Evolutionary conservation across 2,888 invertebrate species (phyloP).

Genomic region (Brachyptera putata): DNA sequence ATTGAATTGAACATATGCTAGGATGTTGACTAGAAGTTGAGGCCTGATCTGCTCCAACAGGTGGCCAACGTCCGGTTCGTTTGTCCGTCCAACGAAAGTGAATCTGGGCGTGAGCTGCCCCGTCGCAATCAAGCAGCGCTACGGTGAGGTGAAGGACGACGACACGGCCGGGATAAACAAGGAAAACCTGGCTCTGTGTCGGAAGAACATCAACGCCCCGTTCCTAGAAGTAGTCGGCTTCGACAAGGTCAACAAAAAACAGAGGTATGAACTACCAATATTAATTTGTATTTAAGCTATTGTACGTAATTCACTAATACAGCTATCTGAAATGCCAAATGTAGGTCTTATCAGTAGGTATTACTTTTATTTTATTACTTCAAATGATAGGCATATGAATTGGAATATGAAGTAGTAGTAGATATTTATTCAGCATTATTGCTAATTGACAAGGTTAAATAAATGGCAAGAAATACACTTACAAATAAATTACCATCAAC

Average conservation of each 20-base stretch:
- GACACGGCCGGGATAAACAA: slow-evolving; percentile 54
- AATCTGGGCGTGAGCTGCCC: slow-evolving; percentile 66
- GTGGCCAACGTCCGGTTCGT: slow-evolving; percentile 80
- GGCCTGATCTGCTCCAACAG: slow-evolving; percentile 44
- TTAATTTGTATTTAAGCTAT: neutral
- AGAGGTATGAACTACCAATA: slow-evolving; percentile 44
- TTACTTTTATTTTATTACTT: too few species aligned
- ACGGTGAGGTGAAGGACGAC: slow-evolving; percentile 54
- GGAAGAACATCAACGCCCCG: slow-evolving; percentile 72
- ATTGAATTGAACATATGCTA: too few species aligned
- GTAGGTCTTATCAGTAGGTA: too few species aligned
- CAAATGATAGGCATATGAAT: too few species aligned
- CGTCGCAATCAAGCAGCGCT: slow-evolving; percentile 68
- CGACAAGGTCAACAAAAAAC: slow-evolving; percentile 69
- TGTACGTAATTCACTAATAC: neutral
- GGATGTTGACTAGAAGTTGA: too few species aligned
- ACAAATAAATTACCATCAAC: too few species aligned
- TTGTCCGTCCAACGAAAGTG: slow-evolving; percentile 79
- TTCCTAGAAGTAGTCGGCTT: slow-evolving; percentile 88
- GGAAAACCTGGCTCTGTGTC: slow-evolving; percentile 56
- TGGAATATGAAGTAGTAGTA: too few species aligned
- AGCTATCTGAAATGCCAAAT: too few species aligned
- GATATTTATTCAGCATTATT: too few species aligned
- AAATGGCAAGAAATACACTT: too few species aligned
- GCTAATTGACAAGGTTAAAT: too few species aligned